Evolutionary conservation across 92 coral and sea anemone species (phyloP), one percentile per base, ranked within the genome.

Genomic region (Actinostola sp.): DNA sequence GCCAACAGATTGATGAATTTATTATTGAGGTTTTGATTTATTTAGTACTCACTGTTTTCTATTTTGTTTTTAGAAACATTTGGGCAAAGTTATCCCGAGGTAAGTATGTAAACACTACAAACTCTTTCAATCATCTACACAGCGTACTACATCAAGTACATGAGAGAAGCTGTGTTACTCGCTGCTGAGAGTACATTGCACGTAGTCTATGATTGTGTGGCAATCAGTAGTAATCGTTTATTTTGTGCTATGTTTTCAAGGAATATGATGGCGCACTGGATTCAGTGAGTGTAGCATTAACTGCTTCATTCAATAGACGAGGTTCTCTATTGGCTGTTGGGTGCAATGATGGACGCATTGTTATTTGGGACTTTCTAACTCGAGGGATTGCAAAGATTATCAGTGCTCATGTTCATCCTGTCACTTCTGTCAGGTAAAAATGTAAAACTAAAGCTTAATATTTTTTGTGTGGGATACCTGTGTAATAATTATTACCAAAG

Each of bases 81-180:
- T 88, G 99, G 97, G n/a, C 99, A 92, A 75, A 95, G 99, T 60
- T 95, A 92, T 61, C 99, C 99, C 3, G 99, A 95, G 97, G 99
- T 95, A 64, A n/a, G n/a, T n/a, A n/a, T n/a, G n/a, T n/a, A n/a
- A n/a, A n/a, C n/a, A n/a, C n/a, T n/a, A n/a, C n/a, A n/a, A n/a
- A n/a, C n/a, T n/a, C n/a, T n/a, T n/a, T n/a, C n/a, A n/a, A n/a
- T n/a, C n/a, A n/a, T n/a, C n/a, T n/a, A n/a, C n/a, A n/a, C n/a
- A n/a, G n/a, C n/a, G n/a, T n/a, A n/a, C n/a, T n/a, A n/a, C n/a
- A n/a, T n/a, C n/a, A n/a, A n/a, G n/a, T n/a, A n/a, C n/a, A n/a
- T n/a, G n/a, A n/a, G n/a, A n/a, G n/a, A n/a, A n/a, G n/a, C n/a
- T n/a, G n/a, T n/a, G n/a, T n/a, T n/a, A n/a, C n/a, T n/a, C n/a